Evolutionary conservation across 1,140 invertebrate genomes (phyloP), one percentile per base, ranked within the genome.

Genomic region (Lordiphosa collinella): DNA sequence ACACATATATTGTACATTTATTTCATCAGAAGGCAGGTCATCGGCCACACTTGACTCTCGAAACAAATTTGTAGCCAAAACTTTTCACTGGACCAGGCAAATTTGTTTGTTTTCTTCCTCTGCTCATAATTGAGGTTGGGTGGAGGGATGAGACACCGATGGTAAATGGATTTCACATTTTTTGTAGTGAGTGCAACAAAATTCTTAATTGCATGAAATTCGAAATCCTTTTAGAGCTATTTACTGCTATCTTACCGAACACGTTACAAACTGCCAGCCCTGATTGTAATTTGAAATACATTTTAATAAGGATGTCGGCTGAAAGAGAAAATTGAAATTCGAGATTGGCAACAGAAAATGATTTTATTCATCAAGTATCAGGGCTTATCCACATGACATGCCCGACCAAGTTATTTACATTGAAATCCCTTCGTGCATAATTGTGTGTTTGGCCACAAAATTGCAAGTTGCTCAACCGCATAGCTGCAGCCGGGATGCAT

Each of bases 31-130:
- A 32, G 29, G 13, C 47, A 37, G n/a, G 34, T 36, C 48, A 63
- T 64, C 34, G 56, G 46, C 36, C 46, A 47, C 55, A 65, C 65
- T 65, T 69, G 61, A 69, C 66, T 69, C 61, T 32, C 34, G 25
- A 48, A 34, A 61, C 57, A 31, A 65, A 70, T 63, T 68, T 63
- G 53, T 57, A 29, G 32, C 14, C 35, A 52, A 70, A 82, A 70
- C 48, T 84, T 82, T 63, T 37, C 50, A 60, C 63, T 60, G 66
- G 51, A 53, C 51, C 58, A 48, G 75, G n/a, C 41, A 69, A 74
- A 71, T 57, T 76, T 60, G 55, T 66, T 52, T 67, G 29, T 54
- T 52, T 16, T 41, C 43, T 54, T 40, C 54, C 37, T 65, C 29
- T 57, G 6, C 11, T 35, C 46, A 35, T 36, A 62, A 37, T 58